A percentile compares a stretch with the other conserved stretches of the same genome.
These are phyloP conservation scores for Halichondria panicea DNA, from an alignment of 37 sponge, comb jelly and placozoan species.

Conservation along the genomic window DNA sequence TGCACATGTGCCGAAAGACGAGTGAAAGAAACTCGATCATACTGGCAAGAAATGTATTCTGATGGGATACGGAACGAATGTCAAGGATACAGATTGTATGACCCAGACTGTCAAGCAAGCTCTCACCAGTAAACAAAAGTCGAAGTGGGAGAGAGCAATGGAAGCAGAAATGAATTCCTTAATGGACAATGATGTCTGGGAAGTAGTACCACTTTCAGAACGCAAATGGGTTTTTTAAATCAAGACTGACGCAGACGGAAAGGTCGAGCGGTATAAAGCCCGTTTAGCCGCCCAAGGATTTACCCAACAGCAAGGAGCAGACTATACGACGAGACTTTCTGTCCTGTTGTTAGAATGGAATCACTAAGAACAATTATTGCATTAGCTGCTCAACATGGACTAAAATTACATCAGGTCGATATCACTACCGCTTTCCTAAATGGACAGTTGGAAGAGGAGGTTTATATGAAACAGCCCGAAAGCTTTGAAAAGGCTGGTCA, in stretches of 20 bases:
- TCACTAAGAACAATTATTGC: constrained; percentile 54
- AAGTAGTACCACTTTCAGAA: constrained; percentile 37
- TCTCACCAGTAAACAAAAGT: too few species aligned
- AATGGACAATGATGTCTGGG: constrained; percentile 32
- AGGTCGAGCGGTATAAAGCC: constrained; percentile 33
- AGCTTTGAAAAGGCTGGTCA: constrained; percentile 28
- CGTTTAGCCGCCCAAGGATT: constrained; percentile 50
- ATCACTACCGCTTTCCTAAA: constrained; percentile 55
- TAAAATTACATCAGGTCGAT: constrained; percentile 49
- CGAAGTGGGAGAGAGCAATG: constrained; percentile 47
- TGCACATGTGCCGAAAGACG: constrained; percentile 43
- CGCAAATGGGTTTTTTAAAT: constrained; percentile 39
- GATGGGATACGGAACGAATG: constrained; percentile 31
- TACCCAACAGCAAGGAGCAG: constrained; percentile 47
- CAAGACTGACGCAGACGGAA: constrained; percentile 41
- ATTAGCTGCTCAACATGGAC: constrained; percentile 33
- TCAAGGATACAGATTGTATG: constrained; percentile 53
- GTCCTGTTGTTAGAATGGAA: constrained; percentile 46
- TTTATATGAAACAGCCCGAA: constrained; percentile 55
- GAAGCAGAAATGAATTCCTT: constrained; percentile 43
- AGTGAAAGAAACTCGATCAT: constrained; percentile 40
- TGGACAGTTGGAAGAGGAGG: constrained; percentile 49
- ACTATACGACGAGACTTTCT: constrained; percentile 67
- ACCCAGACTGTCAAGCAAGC: constrained; percentile 23
- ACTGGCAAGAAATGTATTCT: constrained; percentile 47